These are phyloP conservation scores for Heterotis niloticus DNA, from an alignment of 2,113 vertebrate genomes.

Conservation along the genomic window DNA sequence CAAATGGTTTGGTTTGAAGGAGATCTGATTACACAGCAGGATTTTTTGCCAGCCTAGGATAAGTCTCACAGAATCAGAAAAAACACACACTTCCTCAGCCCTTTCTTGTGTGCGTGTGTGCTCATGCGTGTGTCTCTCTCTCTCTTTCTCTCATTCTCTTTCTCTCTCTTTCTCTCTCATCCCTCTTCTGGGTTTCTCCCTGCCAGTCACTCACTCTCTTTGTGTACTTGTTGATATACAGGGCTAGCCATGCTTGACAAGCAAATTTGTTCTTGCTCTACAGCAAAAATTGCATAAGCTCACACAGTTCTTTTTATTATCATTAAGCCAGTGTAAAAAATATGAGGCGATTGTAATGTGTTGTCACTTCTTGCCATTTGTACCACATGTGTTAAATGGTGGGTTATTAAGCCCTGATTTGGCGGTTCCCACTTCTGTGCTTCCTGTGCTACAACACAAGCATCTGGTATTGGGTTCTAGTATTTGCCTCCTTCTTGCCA, in stretches of 20 bases:
- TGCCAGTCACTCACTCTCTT: neutral
- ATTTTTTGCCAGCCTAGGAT: no score
- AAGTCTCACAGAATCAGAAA: no score
- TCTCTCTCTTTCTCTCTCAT: neutral
- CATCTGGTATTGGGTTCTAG: no score
- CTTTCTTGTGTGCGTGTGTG: no score
- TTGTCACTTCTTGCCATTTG: neutral
- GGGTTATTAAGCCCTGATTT: neutral
- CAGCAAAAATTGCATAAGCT: conserved; percentile 10
- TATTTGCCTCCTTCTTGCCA: no score
- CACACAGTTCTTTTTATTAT: conserved; percentile 14
- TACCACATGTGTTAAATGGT: neutral
- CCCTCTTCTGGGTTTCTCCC: neutral
- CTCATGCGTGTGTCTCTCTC: neutral
- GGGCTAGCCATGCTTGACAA: conserved; percentile 20
- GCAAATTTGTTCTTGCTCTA: conserved; percentile 15
- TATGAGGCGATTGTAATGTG: neutral
- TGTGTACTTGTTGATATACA: neutral
- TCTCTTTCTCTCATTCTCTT: neutral
- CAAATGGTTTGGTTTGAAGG: no score
- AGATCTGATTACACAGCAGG: no score
- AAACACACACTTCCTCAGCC: no score
- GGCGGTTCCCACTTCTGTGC: neutral
- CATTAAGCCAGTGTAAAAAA: neutral
- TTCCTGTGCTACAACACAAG: neutral